Conservation (phyloP, 2,113 vertebrate species). For the Platysternon megacephalum region DNA sequence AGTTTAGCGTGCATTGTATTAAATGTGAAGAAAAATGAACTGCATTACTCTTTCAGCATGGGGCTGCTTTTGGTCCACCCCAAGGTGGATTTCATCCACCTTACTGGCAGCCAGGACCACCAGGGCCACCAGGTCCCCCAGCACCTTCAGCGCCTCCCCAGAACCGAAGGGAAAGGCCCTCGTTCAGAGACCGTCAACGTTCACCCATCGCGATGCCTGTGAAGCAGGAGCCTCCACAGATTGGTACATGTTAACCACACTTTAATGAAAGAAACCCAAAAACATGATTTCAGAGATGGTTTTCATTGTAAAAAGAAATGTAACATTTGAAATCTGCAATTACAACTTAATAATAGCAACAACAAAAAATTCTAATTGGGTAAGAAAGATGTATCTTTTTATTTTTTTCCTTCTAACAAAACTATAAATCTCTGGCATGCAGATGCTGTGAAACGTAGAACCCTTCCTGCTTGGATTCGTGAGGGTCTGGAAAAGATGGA, state of each 20-base stretch:
- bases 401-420: neutral
- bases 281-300: neutral
- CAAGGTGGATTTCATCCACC: conserved; percentile 92
- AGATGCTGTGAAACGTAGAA: conserved; percentile 97
- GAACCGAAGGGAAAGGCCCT: conserved; percentile 93
- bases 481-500: conserved; percentile 99
- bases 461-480: conserved; percentile 98
- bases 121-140: conserved; percentile 83
- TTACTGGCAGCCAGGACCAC: conserved; percentile 96
- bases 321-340: neutral
- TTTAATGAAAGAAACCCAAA: conserved; percentile 41
- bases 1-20: conserved; percentile 64
- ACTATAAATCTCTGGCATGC: conserved; percentile 35
- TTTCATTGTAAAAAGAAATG: neutral
- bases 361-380: neutral
- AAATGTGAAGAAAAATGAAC: conserved; percentile 85
- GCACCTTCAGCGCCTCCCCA: conserved; percentile 92
- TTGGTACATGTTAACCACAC: conserved; percentile 85
- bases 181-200: conserved; percentile 92
- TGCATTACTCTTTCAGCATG: conserved; percentile 90
- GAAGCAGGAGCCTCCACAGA: conserved; percentile 92
- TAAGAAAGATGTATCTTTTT: neutral
- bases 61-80: conserved; percentile 92
- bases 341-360: neutral
- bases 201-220: conserved; percentile 93